Evolutionary conservation across 2,888 invertebrate genomes (phyloP), one percentile per base, ranked within the genome.

Genomic region (Conus canariensis): DNA sequence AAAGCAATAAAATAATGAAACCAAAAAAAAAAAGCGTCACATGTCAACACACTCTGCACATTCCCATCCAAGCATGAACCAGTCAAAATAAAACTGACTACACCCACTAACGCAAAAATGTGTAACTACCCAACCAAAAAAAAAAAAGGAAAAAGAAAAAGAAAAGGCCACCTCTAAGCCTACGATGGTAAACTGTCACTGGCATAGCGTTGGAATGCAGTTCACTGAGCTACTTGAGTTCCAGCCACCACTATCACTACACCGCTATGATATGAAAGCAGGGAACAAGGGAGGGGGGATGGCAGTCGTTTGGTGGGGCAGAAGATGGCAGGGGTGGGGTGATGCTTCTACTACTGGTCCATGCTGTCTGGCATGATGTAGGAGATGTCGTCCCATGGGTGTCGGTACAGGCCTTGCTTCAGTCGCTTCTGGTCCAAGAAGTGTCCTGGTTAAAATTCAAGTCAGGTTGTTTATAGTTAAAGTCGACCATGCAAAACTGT

Each of bases 381-480:
- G 0, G 98, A 98, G 97, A 99, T 99, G 96, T 99, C 99, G 96
- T 99, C 99, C 99, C 99, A 99, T 0, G 99, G 99, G 97, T 99
- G 99, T 94, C 99, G 98, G 97, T 99, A 99, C 8, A 99, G 97
- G 12, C 99, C 99, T 97, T 99, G 99, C 96, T 99, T 99, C 97
- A 99, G 97, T 45, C 99, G 97, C 97, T 99, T 99, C 97, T 99
- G 99, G 97, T 99, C 99, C 97, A 99, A 98, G 96, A 98, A 99
- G 96, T 99, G 99, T 25, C 99, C 97, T 97, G 94, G 87, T 94
- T 92, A 45, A 88, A 22, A 82, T 90, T 45, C 45, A 45, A 4
- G 45, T 45, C 2, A 45, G 45, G 45, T 45, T 45, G 45, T 45
- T 45, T 2, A 45, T 45, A 45, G 45, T 45, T 45, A 45, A 4